Percentiles rank a stretch among this genome's conserved stretches.
These are phyloP conservation scores for Smutsia temminckii DNA, from an alignment of 2,797 vertebrate genomes.

Conservation along the genomic window DNA sequence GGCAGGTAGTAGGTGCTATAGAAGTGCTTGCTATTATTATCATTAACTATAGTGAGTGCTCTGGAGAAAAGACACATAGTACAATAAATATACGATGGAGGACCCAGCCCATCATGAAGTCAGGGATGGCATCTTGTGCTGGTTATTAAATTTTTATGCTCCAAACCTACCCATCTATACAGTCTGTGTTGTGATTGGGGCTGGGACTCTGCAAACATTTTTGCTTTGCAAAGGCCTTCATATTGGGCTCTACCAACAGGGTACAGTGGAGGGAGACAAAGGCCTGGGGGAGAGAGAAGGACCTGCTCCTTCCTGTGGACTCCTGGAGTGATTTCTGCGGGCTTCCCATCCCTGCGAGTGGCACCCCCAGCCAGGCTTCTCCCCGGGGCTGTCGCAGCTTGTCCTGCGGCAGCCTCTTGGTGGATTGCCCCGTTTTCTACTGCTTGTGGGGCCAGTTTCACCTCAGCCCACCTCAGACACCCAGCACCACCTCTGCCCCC, in stretches of 20 bases:
- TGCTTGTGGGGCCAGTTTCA: not conserved
- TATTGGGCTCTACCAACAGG: not conserved
- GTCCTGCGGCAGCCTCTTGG: too few species aligned
- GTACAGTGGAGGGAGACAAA: not conserved
- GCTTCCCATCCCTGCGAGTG: not conserved
- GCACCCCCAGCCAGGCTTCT: not conserved
- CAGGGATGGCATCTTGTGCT: not conserved
- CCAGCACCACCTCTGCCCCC: too few species aligned
- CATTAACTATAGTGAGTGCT: not conserved
- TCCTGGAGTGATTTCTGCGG: not conserved
- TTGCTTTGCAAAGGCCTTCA: not conserved
- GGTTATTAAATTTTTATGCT: not conserved
- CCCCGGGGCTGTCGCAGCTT: too few species aligned
- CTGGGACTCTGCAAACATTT: not conserved
- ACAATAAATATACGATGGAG: not conserved
- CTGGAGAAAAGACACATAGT: not conserved
- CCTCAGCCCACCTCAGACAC: not conserved
- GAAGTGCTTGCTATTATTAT: not conserved
- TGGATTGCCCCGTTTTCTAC: fast-evolving
- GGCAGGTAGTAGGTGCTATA: not conserved
- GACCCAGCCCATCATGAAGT: not conserved
- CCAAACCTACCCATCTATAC: not conserved
- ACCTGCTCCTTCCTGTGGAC: not conserved
- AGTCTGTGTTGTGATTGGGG: not conserved
- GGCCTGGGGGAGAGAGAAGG: not conserved